These are phyloP conservation scores for Helobdella robusta DNA, from an alignment of 2,888 invertebrate genomes.

Conservation along the genomic window DNA sequence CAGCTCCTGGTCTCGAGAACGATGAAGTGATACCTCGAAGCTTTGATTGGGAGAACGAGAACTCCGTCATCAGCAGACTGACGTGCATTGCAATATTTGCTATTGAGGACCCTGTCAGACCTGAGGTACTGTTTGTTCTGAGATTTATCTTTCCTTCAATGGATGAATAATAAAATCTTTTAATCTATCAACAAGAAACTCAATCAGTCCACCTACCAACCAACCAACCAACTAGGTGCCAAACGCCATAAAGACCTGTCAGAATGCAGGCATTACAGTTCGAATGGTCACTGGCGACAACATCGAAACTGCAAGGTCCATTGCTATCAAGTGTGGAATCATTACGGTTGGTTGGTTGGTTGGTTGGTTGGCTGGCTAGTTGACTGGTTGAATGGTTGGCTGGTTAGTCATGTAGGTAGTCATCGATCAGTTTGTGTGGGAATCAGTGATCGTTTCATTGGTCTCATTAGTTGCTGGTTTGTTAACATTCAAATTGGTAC, in stretches of 20 bases:
- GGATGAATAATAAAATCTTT: no score
- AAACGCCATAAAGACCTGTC: conserved; percentile 88
- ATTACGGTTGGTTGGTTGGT: conserved; percentile 55
- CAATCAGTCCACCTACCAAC: background rate
- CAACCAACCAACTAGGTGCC: conserved; percentile 56
- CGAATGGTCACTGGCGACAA: conserved; percentile 99
- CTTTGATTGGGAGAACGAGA: conserved; percentile 81
- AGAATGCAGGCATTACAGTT: conserved; percentile 93
- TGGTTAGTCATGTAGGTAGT: no score
- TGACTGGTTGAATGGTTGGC: no score
- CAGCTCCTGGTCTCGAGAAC: conserved; percentile 52
- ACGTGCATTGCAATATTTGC: conserved; percentile 93
- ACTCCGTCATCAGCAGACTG: conserved; percentile 78
- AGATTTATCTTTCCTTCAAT: no score
- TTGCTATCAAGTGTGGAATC: conserved; percentile 93
- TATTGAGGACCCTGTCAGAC: conserved; percentile 93
- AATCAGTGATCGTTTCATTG: no score
- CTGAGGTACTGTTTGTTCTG: no score
- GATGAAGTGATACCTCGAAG: conserved; percentile 54
- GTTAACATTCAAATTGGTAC: no score
- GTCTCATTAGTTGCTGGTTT: no score
- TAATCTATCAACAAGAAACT: no score
- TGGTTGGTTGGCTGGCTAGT: no score
- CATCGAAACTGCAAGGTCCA: conserved; percentile 94
- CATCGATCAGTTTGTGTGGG: no score